These are phyloP conservation scores for Serranus cabrilla DNA, from an alignment of 2,797 vertebrate genomes.

Conservation along the genomic window DNA sequence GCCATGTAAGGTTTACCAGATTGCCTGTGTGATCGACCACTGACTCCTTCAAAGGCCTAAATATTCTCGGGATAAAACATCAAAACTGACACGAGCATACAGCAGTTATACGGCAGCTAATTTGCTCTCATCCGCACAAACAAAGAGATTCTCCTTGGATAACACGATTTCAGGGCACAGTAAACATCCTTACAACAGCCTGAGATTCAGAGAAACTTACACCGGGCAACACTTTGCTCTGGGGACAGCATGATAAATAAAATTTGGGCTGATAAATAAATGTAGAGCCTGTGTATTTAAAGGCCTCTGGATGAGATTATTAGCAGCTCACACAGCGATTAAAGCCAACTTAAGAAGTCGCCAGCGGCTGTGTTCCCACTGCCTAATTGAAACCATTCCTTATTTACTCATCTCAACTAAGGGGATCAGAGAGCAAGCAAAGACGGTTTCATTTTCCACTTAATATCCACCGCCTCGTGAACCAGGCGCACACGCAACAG, in stretches of 20 bases:
- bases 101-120: constrained; percentile 34
- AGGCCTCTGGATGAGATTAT: constrained; percentile 73
- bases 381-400: constrained; percentile 84
- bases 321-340: constrained; percentile 82
- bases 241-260: constrained; percentile 64
- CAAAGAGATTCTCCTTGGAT: constrained; percentile 67
- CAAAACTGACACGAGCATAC: constrained; percentile 36
- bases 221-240: constrained; percentile 51
- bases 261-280: constrained; percentile 67
- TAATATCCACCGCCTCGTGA: constrained; percentile 69
- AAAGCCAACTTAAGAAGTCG: constrained; percentile 75
- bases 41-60: constrained; percentile 34
- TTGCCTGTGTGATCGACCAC: constrained; percentile 47
- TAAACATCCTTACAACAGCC: constrained; percentile 56
- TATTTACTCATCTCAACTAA: constrained; percentile 83
- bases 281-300: constrained; percentile 67
- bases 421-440: constrained; percentile 67
- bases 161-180: constrained; percentile 53
- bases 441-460: constrained; percentile 66
- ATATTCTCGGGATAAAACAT: constrained; percentile 39
- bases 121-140: constrained; percentile 65
- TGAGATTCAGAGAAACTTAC: constrained; percentile 32
- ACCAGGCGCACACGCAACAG: constrained; percentile 34
- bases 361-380: constrained; percentile 75
- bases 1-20: constrained; percentile 59